Percentiles rank a stretch among this genome's conserved stretches.
Evolutionary conservation across 2,888 invertebrate genomes (phyloP).

Genomic region (Stenurella melanura): DNA sequence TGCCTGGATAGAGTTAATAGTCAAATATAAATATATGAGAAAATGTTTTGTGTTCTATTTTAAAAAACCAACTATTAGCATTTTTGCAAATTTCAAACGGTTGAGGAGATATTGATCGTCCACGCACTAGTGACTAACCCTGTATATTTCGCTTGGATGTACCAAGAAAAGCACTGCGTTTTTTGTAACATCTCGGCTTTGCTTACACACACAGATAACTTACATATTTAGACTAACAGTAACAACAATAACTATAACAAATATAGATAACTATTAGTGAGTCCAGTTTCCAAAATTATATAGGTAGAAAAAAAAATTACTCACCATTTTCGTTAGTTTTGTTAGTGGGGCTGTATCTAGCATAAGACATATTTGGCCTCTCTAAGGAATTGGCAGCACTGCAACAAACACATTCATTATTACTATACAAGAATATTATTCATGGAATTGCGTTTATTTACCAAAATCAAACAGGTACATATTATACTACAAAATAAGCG

Average conservation of each 20-base stretch:
- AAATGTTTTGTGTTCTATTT: too few relatives aligned
- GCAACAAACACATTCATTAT: constrained; percentile 44
- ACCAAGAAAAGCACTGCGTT: too few relatives aligned
- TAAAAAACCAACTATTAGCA: too few relatives aligned
- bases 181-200: background rate
- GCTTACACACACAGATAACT: background rate
- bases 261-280: too few relatives aligned
- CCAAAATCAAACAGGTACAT: constrained; percentile 34
- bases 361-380: constrained; percentile 59
- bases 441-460: constrained; percentile 27
- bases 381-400: constrained; percentile 55
- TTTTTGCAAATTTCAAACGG: too few relatives aligned
- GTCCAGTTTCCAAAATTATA: too few relatives aligned
- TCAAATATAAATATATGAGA: too few relatives aligned
- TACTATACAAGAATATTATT: background rate
- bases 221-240: background rate
- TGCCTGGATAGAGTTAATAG: too few relatives aligned
- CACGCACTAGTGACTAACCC: too few relatives aligned
- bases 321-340: constrained; percentile 59
- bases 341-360: constrained; percentile 51
- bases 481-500: constrained; percentile 20
- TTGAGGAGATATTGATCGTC: too few relatives aligned
- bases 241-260: too few relatives aligned
- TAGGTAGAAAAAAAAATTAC: constrained; percentile 24
- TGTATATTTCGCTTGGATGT: too few relatives aligned